Conservation (phyloP, 2,113 vertebrate genomes). For the Malurus alboscapulatus region DNA sequence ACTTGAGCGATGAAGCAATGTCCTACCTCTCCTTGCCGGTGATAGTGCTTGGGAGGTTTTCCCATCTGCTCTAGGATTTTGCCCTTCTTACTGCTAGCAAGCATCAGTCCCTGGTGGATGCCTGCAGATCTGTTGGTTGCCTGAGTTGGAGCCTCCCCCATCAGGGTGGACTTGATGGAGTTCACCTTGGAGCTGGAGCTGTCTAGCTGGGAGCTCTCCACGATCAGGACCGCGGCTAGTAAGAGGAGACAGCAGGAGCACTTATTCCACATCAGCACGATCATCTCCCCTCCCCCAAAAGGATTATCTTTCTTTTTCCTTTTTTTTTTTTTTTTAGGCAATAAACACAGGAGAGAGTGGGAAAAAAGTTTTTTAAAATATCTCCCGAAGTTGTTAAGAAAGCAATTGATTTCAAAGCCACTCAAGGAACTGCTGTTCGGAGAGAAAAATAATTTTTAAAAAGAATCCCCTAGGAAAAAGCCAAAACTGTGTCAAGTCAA, state of each 20-base stretch:
- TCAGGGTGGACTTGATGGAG: conserved; percentile 88
- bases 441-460: not conserved
- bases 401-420: conserved; percentile 16
- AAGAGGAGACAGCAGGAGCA: conserved; percentile 81
- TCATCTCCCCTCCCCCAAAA: conserved; percentile 73
- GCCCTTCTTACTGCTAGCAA: conserved; percentile 84
- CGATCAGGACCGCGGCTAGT: conserved; percentile 82
- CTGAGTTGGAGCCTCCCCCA: conserved; percentile 81
- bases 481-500: not conserved
- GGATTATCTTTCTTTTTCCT: not conserved
- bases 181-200: conserved; percentile 85
- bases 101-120: conserved; percentile 72
- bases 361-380: not conserved
- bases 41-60: conserved; percentile 53
- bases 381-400: conserved; percentile 4
- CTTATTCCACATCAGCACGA: conserved; percentile 79
- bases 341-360: not conserved
- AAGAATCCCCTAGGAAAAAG: not conserved
- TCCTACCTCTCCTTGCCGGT: conserved; percentile 64
- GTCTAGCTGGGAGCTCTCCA: conserved; percentile 83
- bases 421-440: conserved; percentile 11
- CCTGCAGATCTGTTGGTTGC: conserved; percentile 82
- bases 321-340: not conserved
- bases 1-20: not conserved
- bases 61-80: conserved; percentile 86